phyloP scores from a whole-genome alignment of 2,797 vertebrate genomes.

The Xenops minutus region DNA sequence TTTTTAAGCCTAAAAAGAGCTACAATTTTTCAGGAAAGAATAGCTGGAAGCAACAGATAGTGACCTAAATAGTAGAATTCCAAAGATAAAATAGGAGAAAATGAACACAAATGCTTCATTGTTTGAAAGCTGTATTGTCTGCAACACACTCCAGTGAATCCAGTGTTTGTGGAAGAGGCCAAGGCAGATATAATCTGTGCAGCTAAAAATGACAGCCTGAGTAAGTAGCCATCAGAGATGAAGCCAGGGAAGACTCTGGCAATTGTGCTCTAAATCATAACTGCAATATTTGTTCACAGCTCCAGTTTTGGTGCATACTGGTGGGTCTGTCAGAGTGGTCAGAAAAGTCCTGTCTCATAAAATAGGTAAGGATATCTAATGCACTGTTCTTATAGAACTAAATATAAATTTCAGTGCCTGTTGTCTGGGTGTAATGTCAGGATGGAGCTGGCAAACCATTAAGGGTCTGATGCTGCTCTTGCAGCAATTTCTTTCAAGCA shows the following conservation, averaged over 20 bases:
- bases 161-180: conserved; percentile 37
- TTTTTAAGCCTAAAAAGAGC: conserved; percentile 55
- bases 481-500: neutral
- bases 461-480: neutral
- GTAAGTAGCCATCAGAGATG: conserved; percentile 17
- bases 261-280: conserved; percentile 42
- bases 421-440: neutral
- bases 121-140: conserved; percentile 34
- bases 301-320: neutral
- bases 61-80: conserved; percentile 65
- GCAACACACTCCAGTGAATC: conserved; percentile 45
- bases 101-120: conserved; percentile 55
- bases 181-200: conserved; percentile 27
- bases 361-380: neutral
- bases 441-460: neutral
- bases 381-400: neutral
- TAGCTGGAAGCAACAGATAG: conserved; percentile 59
- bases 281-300: conserved; percentile 22
- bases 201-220: conserved; percentile 40
- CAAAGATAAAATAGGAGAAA: conserved; percentile 53
- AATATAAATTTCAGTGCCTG: neutral
- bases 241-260: neutral
- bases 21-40: conserved; percentile 50
- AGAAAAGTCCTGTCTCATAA: conserved; percentile 14
- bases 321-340: neutral